Conservation (phyloP, 1,140 invertebrate genomes). For the Gerris buenoi region DNA sequence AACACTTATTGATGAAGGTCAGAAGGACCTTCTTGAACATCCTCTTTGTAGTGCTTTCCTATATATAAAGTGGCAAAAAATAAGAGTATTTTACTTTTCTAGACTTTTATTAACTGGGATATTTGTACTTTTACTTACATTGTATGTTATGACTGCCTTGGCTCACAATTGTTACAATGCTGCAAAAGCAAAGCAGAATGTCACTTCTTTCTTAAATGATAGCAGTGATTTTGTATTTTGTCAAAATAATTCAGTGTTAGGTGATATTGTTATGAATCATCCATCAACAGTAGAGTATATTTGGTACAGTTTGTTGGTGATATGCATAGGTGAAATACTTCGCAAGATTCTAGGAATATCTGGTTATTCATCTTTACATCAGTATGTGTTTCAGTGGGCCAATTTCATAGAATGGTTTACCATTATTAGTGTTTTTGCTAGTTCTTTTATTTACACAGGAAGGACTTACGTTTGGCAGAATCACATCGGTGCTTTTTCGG, state of each 20-base stretch:
- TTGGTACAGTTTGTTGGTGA: constrained; percentile 56
- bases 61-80: constrained; percentile 75
- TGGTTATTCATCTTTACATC: constrained; percentile 54
- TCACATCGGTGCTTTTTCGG: constrained; percentile 60
- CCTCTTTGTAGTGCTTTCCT: constrained; percentile 68
- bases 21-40: constrained; percentile 65
- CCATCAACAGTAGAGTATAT: constrained; percentile 57
- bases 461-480: constrained; percentile 69
- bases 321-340: constrained; percentile 57
- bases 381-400: constrained; percentile 64
- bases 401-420: constrained; percentile 76
- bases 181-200: constrained; percentile 31
- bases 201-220: constrained; percentile 5
- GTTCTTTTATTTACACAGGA: constrained; percentile 59
- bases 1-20: constrained; percentile 66
- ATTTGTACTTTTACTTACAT: constrained; percentile 58
- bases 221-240: constrained; percentile 33
- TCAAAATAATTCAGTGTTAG: constrained; percentile 48
- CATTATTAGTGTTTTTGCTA: constrained; percentile 61
- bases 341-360: constrained; percentile 59
- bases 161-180: constrained; percentile 65
- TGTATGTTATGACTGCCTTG: constrained; percentile 57
- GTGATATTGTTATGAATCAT: constrained; percentile 52
- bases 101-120: constrained; percentile 61
- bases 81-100: constrained; percentile 70